Evolutionary conservation across 2,113 vertebrate species (phyloP).

Genomic region (Hassar affinis): DNA sequence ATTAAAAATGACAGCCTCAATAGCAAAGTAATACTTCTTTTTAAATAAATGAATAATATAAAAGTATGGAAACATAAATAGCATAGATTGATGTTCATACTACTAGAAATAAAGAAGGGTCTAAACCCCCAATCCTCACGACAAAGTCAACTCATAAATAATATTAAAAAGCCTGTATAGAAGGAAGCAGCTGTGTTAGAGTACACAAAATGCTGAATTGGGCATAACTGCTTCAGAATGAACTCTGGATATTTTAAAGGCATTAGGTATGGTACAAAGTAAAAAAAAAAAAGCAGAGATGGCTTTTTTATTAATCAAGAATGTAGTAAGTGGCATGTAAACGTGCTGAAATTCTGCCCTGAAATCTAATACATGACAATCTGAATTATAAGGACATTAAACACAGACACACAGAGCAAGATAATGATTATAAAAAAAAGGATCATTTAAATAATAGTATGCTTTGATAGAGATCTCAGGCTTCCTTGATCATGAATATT

Average conservation of each 20-base stretch:
- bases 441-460: slow-evolving; percentile 19
- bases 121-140: background rate
- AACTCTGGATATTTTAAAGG: slow-evolving; percentile 1
- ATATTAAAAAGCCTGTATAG: background rate
- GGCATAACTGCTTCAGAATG: background rate
- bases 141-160: slow-evolving; percentile 1
- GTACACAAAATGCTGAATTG: background rate
- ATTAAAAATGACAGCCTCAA: background rate
- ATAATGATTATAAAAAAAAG: slow-evolving; percentile 6
- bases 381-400: slow-evolving; percentile 24
- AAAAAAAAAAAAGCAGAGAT: slow-evolving; percentile 22
- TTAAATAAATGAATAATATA: background rate
- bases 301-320: background rate
- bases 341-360: slow-evolving; percentile 5
- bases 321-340: slow-evolving; percentile 19
- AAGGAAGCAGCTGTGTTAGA: background rate
- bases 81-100: slow-evolving; percentile 1
- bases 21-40: background rate
- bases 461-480: slow-evolving; percentile 28
- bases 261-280: slow-evolving; percentile 13
- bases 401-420: slow-evolving; percentile 35
- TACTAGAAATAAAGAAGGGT: background rate
- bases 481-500: background rate
- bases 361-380: background rate
- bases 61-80: slow-evolving; percentile 17